Percentiles rank a stretch among this genome's conserved stretches.
phyloP scores from a whole-genome alignment of 2,888 invertebrate genomes.

The Tenthredo mesomela region DNA sequence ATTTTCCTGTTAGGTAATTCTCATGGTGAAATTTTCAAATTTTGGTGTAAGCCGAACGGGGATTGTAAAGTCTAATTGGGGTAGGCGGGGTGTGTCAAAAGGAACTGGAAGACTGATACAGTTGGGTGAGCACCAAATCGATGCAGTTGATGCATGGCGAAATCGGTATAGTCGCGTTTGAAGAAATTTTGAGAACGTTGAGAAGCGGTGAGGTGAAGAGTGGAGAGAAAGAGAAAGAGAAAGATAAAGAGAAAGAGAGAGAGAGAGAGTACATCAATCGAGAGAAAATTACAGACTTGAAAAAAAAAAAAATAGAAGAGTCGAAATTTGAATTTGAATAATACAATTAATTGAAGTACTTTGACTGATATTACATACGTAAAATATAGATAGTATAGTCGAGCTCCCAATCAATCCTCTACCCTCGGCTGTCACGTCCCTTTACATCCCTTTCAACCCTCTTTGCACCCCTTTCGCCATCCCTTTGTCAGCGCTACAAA shows the following conservation, averaged over 20 bases:
- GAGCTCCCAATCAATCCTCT: constrained; percentile 37
- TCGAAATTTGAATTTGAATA: neutral
- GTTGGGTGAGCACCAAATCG: constrained; percentile 18
- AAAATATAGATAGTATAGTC: constrained; percentile 12
- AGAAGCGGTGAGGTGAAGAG: constrained; percentile 4
- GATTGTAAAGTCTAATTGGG: neutral
- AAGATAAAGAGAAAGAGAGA: too few species aligned
- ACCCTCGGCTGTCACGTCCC: constrained; percentile 13
- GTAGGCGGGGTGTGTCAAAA: neutral
- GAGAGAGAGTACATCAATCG: neutral
- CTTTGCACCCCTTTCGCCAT: constrained; percentile 33
- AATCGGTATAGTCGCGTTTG: constrained; percentile 2
- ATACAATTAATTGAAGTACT: constrained; percentile 16
- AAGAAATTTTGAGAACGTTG: neutral
- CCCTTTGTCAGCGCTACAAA: constrained; percentile 44
- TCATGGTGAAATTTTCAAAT: neutral
- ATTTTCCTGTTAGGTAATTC: constrained; percentile 1
- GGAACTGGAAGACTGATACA: constrained; percentile 29
- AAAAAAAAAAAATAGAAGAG: neutral
- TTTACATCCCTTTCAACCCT: constrained; percentile 34
- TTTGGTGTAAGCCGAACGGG: neutral
- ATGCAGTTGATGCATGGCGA: constrained; percentile 41
- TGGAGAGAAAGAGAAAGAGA: neutral
- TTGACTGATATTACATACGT: constrained; percentile 8
- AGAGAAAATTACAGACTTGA: neutral